These are phyloP conservation scores for Odobenus rosmarus DNA, from an alignment of 2,113 vertebrate species.

Conservation along the genomic window DNA sequence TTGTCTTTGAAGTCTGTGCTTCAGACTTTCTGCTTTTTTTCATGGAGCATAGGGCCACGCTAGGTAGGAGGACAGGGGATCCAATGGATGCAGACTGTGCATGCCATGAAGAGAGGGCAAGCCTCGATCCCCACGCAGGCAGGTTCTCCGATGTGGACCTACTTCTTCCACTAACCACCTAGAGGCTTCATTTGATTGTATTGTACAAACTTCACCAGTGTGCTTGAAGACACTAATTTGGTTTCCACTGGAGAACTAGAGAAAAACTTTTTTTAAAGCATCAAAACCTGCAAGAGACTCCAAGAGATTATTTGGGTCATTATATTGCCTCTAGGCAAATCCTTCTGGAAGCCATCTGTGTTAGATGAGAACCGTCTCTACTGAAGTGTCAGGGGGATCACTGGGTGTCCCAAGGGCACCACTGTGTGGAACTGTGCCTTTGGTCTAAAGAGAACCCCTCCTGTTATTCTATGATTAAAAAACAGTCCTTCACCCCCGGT, in stretches of 20 bases:
- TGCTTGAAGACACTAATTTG: background rate
- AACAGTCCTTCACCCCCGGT: background rate
- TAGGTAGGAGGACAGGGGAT: background rate
- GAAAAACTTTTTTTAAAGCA: background rate
- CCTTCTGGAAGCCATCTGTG: background rate
- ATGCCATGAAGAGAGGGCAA: background rate
- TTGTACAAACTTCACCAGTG: background rate
- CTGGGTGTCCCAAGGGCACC: background rate
- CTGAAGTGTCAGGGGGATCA: background rate
- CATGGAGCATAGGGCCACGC: background rate
- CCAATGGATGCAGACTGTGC: background rate
- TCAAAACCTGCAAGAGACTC: conserved; percentile 29
- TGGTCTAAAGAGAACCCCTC: background rate
- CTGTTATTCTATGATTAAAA: background rate
- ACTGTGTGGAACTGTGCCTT: background rate
- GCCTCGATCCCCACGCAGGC: rapidly evolving
- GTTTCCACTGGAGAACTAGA: background rate
- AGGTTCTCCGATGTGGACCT: background rate
- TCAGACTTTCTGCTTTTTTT: conserved; percentile 38
- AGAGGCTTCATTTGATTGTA: background rate
- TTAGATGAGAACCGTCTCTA: background rate
- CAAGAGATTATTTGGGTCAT: background rate
- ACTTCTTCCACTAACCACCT: background rate
- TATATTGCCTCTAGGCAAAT: background rate
- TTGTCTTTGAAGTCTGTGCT: conserved; percentile 55